phyloP scores from a whole-genome alignment of 2,797 vertebrate genomes.

The Clarias pachynema region DNA sequence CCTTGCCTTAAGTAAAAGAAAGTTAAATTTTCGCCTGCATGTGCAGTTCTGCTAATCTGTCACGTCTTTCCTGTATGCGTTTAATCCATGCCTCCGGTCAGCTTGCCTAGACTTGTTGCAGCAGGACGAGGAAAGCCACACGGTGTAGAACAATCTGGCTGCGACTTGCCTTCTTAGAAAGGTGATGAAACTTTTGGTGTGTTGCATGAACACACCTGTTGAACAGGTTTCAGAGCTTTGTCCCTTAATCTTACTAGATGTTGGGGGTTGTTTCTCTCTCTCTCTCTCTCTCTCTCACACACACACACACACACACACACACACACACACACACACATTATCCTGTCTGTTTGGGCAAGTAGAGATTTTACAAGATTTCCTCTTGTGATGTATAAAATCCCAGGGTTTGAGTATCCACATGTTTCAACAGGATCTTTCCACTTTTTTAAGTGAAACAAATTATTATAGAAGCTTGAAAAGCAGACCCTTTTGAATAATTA shows the following conservation, averaged over 20 bases:
- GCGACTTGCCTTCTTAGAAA: conserved; percentile 49
- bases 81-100: conserved; percentile 64
- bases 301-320: too few species aligned
- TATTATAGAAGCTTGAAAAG: background rate
- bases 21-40: conserved; percentile 46
- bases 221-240: conserved; percentile 57
- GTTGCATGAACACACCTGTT: conserved; percentile 56
- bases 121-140: conserved; percentile 63
- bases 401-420: conserved; percentile 18
- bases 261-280: conserved; percentile 37
- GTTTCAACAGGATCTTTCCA: conserved; percentile 28
- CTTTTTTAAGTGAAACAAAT: background rate
- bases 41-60: conserved; percentile 57
- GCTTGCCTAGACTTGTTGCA: conserved; percentile 73
- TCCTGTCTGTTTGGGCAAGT: conserved; percentile 38
- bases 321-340: conserved; percentile 20
- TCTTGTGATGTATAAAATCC: conserved; percentile 29
- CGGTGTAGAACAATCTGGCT: conserved; percentile 62
- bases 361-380: conserved; percentile 47
- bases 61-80: conserved; percentile 63
- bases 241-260: conserved; percentile 28
- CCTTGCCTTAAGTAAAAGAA: conserved; percentile 32
- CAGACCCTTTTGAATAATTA: background rate
- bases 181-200: conserved; percentile 60
- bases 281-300: conserved; percentile 20